Base-by-base conservation (phyloP, 2,113 vertebrate species). In the Microcebus jonahi region DNA sequence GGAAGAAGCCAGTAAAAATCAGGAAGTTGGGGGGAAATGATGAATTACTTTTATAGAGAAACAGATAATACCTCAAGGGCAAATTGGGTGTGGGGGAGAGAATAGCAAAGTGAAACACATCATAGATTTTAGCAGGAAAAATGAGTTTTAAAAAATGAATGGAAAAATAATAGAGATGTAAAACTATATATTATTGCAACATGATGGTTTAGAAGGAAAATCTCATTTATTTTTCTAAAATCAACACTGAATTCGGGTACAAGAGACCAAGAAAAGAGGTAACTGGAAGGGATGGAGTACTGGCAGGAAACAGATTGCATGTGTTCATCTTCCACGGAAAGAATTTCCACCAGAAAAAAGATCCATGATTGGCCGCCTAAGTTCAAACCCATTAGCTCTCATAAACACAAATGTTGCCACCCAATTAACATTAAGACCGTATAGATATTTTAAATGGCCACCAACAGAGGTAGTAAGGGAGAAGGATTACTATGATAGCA, bases 201-300 rank as follows among this genome's bases (percentile, higher is more conserved):
- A 61, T 50, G 27, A 87, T 77, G 55, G 29, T 53, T 94, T 48
- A 95, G 50, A 96, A 96, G 53, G 86, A 27, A 95, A 91, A 91
- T 65, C 29, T 82, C 53, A 85, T 90, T 94, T 93, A 42, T 70
- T 94, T 93, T 92, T 65, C 53, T n/a, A 90, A 91, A 96, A 90
- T 90, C 53, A 86, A 87, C n/a, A 87, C 8, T 84, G 80, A 91
- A 93, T 71, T 53, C 55, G 88, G 20, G 50, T 65, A 79, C 1
- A 65, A 57, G 57, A 94, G 70, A 80, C 61, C 31, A 90, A 94
- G 67, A 50, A 17, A 50, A 0, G 34, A 48, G 48, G 34, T 50
- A 91, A 86, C 82, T 31, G 25, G 55, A 91, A 59, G 68, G 53
- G 73, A 93, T 3, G 59, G 59, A 11, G 82, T 8, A 65, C 50